Conservation (phyloP, 2,797 vertebrate species). For the Enteromius paludinosus region DNA sequence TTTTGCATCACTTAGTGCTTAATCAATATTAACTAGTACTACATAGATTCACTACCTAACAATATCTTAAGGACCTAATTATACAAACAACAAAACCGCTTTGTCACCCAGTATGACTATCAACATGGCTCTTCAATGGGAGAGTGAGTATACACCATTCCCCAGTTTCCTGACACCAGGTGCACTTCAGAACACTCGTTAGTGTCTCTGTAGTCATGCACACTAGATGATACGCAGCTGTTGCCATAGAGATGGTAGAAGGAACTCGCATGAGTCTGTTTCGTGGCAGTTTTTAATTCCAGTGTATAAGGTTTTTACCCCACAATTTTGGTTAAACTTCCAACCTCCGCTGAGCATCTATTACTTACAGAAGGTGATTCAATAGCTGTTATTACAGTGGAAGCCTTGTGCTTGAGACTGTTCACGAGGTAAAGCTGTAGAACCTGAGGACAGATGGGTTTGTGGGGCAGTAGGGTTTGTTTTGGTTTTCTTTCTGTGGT, state of each 20-base stretch:
- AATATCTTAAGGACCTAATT: slow-evolving; percentile 63
- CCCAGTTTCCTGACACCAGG: slow-evolving; percentile 41
- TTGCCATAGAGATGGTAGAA: slow-evolving; percentile 60
- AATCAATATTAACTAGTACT: slow-evolving; percentile 60
- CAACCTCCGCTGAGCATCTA: slow-evolving; percentile 2
- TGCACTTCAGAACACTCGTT: slow-evolving; percentile 39
- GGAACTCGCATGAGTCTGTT: slow-evolving; percentile 49
- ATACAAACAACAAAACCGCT: slow-evolving; percentile 42
- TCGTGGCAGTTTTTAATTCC: slow-evolving; percentile 60
- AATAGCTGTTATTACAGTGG: slow-evolving; percentile 44
- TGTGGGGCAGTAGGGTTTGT: slow-evolving; percentile 32
- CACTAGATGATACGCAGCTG: slow-evolving; percentile 58
- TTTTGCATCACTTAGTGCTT: slow-evolving; percentile 67
- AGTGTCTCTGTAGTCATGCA: slow-evolving; percentile 31
- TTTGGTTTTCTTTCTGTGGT: slow-evolving; percentile 43
- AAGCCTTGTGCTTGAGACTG: slow-evolving; percentile 33
- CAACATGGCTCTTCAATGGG: slow-evolving; percentile 56
- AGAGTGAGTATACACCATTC: slow-evolving; percentile 20
- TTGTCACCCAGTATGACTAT: slow-evolving; percentile 51
- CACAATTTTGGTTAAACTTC: slow-evolving; percentile 61
- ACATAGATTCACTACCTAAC: slow-evolving; percentile 68
- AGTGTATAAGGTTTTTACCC: slow-evolving; percentile 57
- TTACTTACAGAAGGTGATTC: slow-evolving; percentile 16
- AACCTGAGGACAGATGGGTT: slow-evolving; percentile 45
- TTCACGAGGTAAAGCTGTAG: slow-evolving; percentile 55